Percentiles rank a stretch among this genome's conserved stretches.
phyloP scores from a whole-genome alignment of 2,113 vertebrate species.

The Dipodomys stephensi region DNA sequence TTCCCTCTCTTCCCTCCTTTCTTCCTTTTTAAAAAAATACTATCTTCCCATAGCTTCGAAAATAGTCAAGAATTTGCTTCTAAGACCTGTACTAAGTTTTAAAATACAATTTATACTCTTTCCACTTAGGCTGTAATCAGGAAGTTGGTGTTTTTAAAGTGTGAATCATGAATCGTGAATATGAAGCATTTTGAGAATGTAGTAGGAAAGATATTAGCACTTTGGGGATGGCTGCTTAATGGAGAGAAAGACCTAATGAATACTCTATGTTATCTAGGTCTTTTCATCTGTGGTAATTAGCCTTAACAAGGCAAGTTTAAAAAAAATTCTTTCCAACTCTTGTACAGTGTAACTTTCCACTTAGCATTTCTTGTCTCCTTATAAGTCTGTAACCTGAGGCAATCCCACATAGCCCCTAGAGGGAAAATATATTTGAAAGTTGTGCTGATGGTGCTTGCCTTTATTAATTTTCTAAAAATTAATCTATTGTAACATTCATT shows the following conservation, averaged over 20 bases:
- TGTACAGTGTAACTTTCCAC: conserved; percentile 61
- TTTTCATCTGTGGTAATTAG: conserved; percentile 75
- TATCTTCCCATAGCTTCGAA: background rate
- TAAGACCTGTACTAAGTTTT: conserved; percentile 54
- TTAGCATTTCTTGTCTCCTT: conserved; percentile 73
- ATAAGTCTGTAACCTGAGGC: conserved; percentile 69
- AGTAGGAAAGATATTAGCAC: conserved; percentile 63
- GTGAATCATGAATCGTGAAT: conserved; percentile 68
- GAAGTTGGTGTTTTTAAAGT: conserved; percentile 68
- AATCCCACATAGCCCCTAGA: conserved; percentile 38
- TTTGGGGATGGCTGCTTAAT: conserved; percentile 60
- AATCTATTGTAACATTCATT: conserved; percentile 52
- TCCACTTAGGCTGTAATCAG: conserved; percentile 65
- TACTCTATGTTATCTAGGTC: conserved; percentile 55
- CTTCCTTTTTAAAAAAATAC: background rate
- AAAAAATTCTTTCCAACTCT: conserved; percentile 53
- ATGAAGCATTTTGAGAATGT: conserved; percentile 63
- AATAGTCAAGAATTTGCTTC: conserved; percentile 33
- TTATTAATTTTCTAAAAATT: conserved; percentile 69
- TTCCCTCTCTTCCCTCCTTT: background rate
- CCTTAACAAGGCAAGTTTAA: conserved; percentile 69
- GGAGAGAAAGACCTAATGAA: conserved; percentile 68
- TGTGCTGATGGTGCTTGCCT: conserved; percentile 56
- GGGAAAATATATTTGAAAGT: conserved; percentile 69
- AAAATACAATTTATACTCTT: conserved; percentile 48